phyloP scores from a whole-genome alignment of 2,888 invertebrate genomes.

The Anaspis maculata region DNA sequence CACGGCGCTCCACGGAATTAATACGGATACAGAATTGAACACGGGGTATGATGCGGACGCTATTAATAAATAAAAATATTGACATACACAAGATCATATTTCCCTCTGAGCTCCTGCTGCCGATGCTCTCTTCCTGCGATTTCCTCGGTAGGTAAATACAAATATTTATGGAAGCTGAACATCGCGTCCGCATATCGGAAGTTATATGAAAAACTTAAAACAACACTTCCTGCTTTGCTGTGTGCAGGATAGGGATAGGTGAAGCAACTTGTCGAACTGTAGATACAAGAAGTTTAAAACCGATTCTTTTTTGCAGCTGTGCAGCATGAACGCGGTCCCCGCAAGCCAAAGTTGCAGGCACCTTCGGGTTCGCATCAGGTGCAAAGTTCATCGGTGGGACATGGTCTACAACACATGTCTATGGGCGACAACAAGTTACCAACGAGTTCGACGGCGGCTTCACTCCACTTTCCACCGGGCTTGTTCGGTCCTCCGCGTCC shows the following conservation, averaged over 20 bases:
- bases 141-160: too few relatives aligned
- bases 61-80: slow-evolving; percentile 28
- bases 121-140: too few relatives aligned
- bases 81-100: slow-evolving; percentile 18
- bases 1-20: slow-evolving; percentile 30
- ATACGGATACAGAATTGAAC: slow-evolving; percentile 23
- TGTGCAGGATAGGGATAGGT: too few relatives aligned
- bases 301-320: slow-evolving; percentile 66
- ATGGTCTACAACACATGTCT: slow-evolving; percentile 42
- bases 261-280: too few relatives aligned
- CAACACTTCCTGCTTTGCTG: too few relatives aligned
- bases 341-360: slow-evolving; percentile 77
- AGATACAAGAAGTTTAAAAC: too few relatives aligned
- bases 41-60: slow-evolving; percentile 12
- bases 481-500: slow-evolving; percentile 34
- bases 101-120: too few relatives aligned
- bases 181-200: too few relatives aligned
- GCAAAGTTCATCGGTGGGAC: slow-evolving; percentile 29
- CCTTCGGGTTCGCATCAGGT: slow-evolving; percentile 20
- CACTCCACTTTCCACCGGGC: slow-evolving; percentile 33
- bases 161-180: too few relatives aligned
- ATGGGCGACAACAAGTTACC: slow-evolving; percentile 30
- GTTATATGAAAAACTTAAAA: too few relatives aligned
- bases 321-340: slow-evolving; percentile 92
- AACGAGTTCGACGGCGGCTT: slow-evolving; percentile 20